phyloP scores from a whole-genome alignment of 2,797 vertebrate species.

The Artibeus lituratus region DNA sequence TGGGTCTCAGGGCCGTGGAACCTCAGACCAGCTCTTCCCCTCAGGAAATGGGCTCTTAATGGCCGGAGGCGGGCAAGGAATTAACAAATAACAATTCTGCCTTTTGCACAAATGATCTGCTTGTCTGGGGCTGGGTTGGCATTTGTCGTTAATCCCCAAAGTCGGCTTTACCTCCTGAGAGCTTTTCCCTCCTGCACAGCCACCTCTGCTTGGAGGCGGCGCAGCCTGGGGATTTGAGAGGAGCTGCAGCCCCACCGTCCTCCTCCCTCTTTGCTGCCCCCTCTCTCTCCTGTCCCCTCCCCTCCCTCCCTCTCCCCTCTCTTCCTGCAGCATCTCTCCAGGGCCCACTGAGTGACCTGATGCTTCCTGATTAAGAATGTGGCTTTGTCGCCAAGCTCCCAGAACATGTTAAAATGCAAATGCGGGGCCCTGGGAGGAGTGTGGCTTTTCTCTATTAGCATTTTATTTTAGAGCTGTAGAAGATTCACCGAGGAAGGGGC shows the following conservation, averaged over 20 bases:
- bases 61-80: neutral
- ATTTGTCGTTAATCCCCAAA: slow-evolving; percentile 28
- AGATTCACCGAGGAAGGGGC: neutral
- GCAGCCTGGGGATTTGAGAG: neutral
- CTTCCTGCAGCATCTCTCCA: neutral
- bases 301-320: neutral
- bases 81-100: slow-evolving; percentile 29
- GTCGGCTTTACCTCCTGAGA: neutral
- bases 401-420: slow-evolving; percentile 4
- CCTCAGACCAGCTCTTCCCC: neutral
- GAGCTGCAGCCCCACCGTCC: neutral
- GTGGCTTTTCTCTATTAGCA: neutral
- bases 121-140: slow-evolving; percentile 28
- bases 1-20: neutral
- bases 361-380: neutral
- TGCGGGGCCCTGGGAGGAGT: neutral
- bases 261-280: fast-evolving
- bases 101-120: neutral
- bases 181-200: neutral
- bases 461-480: neutral
- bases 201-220: neutral
- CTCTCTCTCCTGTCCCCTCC: fast-evolving
- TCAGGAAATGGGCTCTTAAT: slow-evolving; percentile 48
- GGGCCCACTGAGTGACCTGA: neutral
- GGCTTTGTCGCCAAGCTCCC: neutral